Base-by-base conservation (phyloP, 2,888 invertebrate genomes). In the Mimas tiliae region DNA sequence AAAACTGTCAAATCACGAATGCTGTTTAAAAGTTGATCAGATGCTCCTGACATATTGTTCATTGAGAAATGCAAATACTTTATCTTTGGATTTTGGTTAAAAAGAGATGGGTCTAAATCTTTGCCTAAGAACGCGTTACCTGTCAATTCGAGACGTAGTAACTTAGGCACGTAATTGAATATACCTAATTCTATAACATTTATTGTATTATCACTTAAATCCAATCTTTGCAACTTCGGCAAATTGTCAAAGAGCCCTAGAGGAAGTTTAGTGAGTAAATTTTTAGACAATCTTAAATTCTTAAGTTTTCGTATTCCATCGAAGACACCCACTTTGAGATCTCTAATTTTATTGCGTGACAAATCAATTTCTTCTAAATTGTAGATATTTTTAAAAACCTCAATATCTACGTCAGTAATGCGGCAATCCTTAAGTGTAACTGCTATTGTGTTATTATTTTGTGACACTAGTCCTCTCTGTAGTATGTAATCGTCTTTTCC, bases 181-280 rank as follows among this genome's bases (percentile, higher is more conserved):
- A 87, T 62, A 19, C 86, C 88, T 2, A 82, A 69, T 51, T 83
- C 75, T 9, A 88, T 62, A 1, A 68, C 65, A 2, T 68, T 70
- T 1, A 89, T 69, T 64, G 65, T 77, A 48, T 89, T 89, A 6
- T 77, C 81, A 76, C 80, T 84, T 52, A 88, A 75, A 74, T 89
- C 87, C 7, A 90, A 72, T 0, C 80, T 65, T 68, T 80, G 74
- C 51, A 90, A 66, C 63, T 84, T 82, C 0, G 78, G 73, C 68
- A 78, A 83, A 48, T 84, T 75, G 68, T 89, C 84, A 27, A 90
- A 88, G 2, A 88, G 53, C 0, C 86, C 88, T 2, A 85, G 70
- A 0, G 84, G 84, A 21, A 89, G 77, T 8, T 73, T 77, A 0
- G 72, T 77, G 12, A 90, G 47, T 21, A 72, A 63, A 70, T 89